Base-by-base conservation (phyloP, 1,140 invertebrate genomes). In the Vollenhovia emeryi region DNA sequence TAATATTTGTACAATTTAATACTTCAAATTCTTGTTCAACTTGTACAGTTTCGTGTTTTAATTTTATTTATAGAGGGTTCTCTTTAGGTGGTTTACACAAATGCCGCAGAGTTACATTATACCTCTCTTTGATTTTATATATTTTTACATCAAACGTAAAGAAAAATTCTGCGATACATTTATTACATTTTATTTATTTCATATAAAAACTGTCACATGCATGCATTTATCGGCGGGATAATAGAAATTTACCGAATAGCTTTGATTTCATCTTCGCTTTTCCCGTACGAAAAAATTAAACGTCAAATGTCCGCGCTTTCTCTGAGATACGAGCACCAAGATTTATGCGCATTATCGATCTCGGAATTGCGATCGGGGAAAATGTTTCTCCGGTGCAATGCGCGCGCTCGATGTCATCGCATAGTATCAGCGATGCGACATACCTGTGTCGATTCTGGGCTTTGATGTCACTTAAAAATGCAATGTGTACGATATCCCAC, bases 271-370 rank as follows among this genome's bases (percentile, higher is more conserved):
- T 48, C n/a, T 4, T 33, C 6, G 75, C n/a, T 33, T 78, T 64
- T 66, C 5, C 15, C 8, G 30, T 13, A 1, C 8, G 8, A 66
- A 48, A 78, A 78, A 78, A 66, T 66, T 50, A 78, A 78, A 78
- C n/a, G 57, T 50, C 74, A 78, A 78, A 11, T 43, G n/a, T 62
- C 18, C 21, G 6, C 7, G 8, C 4, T 66, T 78, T 24, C 48
- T 66, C 27, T 78, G 13, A 66, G 13, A 66, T 66, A 30, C 8
- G n/a, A 64, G 43, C 43, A n/a, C 66, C 59, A 66, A 78, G 66
- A 78, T 78, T 78, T 78, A 78, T 66, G 43, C 59, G 59, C 59
- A 66, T 66, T 78, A 78, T 78, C 60, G 75, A 50, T 66, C 59
- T 24, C 5, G n/a, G 6, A 66, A 78, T 64, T 64, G 45, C 60